Evolutionary conservation across 2,113 vertebrate species (phyloP).

Genomic region (Telmatochromis brichardi): DNA sequence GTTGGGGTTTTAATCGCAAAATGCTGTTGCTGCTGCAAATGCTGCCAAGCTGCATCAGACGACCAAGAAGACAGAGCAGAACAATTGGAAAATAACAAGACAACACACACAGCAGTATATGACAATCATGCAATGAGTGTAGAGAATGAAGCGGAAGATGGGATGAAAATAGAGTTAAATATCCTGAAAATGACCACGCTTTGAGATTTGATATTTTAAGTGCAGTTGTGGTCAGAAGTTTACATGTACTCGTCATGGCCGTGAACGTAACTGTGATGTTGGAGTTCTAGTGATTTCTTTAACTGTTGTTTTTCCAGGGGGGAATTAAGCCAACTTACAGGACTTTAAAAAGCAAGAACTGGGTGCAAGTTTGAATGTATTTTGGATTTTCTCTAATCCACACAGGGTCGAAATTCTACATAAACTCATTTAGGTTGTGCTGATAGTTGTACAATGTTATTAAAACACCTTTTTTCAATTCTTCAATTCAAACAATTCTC

Average conservation of each 20-base stretch:
- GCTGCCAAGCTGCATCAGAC: slow-evolving; percentile 61
- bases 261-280: background rate
- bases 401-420: background rate
- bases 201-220: slow-evolving; percentile 1
- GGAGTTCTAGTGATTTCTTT: background rate
- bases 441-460: background rate
- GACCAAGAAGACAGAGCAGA: slow-evolving; percentile 25
- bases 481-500: background rate
- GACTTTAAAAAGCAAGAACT: background rate
- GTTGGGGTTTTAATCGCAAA: slow-evolving; percentile 48
- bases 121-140: slow-evolving; percentile 67
- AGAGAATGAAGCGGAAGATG: slow-evolving; percentile 34
- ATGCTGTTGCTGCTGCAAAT: slow-evolving; percentile 78
- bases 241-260: background rate
- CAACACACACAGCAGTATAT: slow-evolving; percentile 58
- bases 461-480: background rate
- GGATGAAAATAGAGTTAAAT: slow-evolving; percentile 19
- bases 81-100: slow-evolving; percentile 1
- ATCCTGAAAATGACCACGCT: slow-evolving; percentile 35
- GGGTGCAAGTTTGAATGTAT: background rate
- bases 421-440: background rate
- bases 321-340: background rate
- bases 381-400: background rate
- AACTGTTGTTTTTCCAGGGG: background rate
- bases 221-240: background rate